phyloP scores from a whole-genome alignment of 2,888 invertebrate species.

The Seira musarum region DNA sequence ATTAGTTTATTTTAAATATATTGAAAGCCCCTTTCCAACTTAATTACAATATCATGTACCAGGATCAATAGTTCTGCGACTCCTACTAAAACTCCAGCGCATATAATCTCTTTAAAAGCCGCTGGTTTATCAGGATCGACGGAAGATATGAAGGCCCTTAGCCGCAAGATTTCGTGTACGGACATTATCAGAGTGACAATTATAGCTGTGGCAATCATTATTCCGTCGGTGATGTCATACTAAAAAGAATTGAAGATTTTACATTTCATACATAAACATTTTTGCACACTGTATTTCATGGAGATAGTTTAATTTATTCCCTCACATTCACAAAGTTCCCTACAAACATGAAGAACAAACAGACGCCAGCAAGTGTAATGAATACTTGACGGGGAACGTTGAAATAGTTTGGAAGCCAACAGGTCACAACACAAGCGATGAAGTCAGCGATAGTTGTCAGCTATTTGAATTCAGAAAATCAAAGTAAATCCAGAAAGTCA shows the following conservation, averaged over 20 bases:
- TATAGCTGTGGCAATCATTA: conserved; percentile 29
- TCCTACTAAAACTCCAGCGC: neutral
- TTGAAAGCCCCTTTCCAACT: too few relatives aligned
- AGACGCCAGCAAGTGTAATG: neutral
- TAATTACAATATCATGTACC: too few relatives aligned
- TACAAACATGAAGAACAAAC: conserved; percentile 18
- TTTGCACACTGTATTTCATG: too few relatives aligned
- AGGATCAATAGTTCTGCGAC: conserved; percentile 15
- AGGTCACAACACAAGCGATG: conserved; percentile 10
- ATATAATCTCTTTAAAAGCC: neutral
- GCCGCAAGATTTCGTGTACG: conserved; percentile 8
- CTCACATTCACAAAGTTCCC: conserved; percentile 39
- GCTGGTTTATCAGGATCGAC: neutral
- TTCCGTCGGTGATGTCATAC: conserved; percentile 41
- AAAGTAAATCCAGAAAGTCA: neutral
- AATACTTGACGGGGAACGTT: conserved; percentile 19
- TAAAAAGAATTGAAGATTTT: conserved; percentile 15
- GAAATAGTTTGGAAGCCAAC: conserved; percentile 3
- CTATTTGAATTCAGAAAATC: neutral
- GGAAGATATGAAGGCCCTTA: neutral
- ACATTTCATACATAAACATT: too few relatives aligned
- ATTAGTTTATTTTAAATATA: too few relatives aligned
- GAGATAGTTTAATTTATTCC: too few relatives aligned
- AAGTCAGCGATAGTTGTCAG: conserved; percentile 19
- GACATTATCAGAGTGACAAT: conserved; percentile 19